phyloP scores from a whole-genome alignment of 1,140 invertebrate species.

The Bombyx mandarina region DNA sequence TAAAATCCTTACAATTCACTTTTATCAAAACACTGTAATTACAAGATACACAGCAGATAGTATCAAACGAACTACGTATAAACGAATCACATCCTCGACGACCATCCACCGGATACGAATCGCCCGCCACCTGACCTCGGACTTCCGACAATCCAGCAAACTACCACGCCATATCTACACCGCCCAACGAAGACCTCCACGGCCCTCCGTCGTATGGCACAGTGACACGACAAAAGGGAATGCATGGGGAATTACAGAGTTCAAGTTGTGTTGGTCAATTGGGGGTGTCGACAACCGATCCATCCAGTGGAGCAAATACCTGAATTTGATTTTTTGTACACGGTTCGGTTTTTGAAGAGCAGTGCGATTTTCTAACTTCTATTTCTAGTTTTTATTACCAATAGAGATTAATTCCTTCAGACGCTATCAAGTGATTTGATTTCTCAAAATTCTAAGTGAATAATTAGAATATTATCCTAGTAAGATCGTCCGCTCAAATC shows the following conservation, averaged over 20 bases:
- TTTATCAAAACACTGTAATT: no score
- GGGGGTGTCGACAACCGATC: constrained; percentile 17
- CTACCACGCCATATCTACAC: neutral
- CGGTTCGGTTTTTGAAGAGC: no score
- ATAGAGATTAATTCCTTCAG: no score
- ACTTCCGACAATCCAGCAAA: constrained; percentile 28
- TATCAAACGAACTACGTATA: no score
- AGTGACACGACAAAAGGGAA: neutral
- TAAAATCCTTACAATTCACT: no score
- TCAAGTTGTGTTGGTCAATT: constrained; percentile 7
- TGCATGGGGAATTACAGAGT: neutral
- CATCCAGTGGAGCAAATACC: constrained; percentile 22
- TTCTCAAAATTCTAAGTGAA: no score
- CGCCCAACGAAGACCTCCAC: neutral
- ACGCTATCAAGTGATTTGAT: no score
- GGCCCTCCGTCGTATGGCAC: neutral
- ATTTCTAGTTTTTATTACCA: no score
- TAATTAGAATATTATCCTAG: no score
- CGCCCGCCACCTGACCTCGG: constrained; percentile 26
- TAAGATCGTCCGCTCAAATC: no score
- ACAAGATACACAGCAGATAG: no score
- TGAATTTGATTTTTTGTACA: constrained; percentile 1
- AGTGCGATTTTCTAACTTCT: no score
- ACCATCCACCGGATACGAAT: constrained; percentile 19
- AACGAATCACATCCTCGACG: constrained; percentile 1